phyloP scores from a whole-genome alignment of 2,113 vertebrate species.

The Lasiurus borealis region DNA sequence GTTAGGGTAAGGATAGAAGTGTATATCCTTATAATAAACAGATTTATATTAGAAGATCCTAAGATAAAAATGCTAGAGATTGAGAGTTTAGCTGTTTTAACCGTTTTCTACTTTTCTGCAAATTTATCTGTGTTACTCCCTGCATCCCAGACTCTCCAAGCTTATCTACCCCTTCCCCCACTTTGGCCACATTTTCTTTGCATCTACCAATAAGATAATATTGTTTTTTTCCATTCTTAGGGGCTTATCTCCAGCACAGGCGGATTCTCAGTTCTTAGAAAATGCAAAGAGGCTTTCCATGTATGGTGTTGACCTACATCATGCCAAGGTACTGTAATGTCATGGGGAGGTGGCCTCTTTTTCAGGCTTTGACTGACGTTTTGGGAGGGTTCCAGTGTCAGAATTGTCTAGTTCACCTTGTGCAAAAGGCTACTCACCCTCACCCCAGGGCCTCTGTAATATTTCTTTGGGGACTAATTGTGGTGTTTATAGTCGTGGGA shows the following conservation, averaged over 20 bases:
- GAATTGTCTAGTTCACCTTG: not conserved
- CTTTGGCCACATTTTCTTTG: not conserved
- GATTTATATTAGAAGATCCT: not conserved
- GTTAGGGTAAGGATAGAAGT: not conserved
- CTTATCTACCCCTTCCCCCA: no score
- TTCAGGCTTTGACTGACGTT: not conserved
- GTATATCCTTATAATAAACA: not conserved
- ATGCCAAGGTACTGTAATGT: conserved; percentile 93
- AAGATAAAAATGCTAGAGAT: not conserved
- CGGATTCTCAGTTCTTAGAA: conserved; percentile 97
- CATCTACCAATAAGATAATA: conserved; percentile 64
- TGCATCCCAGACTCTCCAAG: not conserved
- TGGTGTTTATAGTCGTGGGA: not conserved
- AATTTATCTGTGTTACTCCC: not conserved
- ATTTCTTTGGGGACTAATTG: not conserved
- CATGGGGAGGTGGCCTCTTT: not conserved
- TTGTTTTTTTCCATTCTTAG: conserved; percentile 85
- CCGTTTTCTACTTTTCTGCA: not conserved
- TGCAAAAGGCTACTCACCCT: not conserved
- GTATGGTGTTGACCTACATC: conserved; percentile 99
- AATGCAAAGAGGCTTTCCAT: conserved; percentile 99
- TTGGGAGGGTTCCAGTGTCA: not conserved
- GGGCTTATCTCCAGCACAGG: conserved; percentile 97
- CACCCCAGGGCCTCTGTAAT: not conserved
- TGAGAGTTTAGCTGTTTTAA: not conserved